Base-by-base conservation (phyloP, 2,888 invertebrate genomes). In the Drosophila putrida region DNA sequence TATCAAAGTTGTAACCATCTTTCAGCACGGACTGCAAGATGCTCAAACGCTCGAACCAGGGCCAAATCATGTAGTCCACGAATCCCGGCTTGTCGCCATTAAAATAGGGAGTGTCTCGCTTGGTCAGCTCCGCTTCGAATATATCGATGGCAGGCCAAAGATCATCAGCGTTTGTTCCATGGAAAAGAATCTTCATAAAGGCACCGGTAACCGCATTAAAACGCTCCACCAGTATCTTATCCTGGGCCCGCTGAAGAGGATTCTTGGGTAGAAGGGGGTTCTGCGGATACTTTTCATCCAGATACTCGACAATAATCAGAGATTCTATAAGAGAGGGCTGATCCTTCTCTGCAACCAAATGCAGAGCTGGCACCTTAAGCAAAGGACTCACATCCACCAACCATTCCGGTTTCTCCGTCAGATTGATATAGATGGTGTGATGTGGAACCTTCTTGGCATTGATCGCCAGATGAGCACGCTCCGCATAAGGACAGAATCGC, bases 61-160 rank as follows among this genome's bases (percentile, higher is more conserved):
- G 97, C 96, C 96, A 97, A 76, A 97, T 95, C 94, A 97, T 96
- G 79, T 95, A 96, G 90, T 97, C 97, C 55, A 97, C 92, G 94
- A 96, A 94, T 47, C 96, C 96, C 0, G 97, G 96, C 62, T 94
- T 94, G 55, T 93, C 93, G 0, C 96, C 96, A 67, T 95, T 93
- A 78, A 96, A 95, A 91, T 94, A 97, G 53, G 93, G 93, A 0
- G 95, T 94, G 25, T 94, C 94, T 51, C 97, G 94, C 20, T 92
- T 92, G 28, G 90, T 90, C 5, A 97, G 90, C 90, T 96, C 96
- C 53, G 93, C 93, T 88, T 97, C 96, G 55, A 96, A 94, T 1
- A 93, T 81, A 73, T 95, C 94, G 5, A 97, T 90, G 0, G 94
- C 95, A 0, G 13, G 5, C 80, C 76, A 84, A 0, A 70, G 43